phyloP scores from a whole-genome alignment of 2,888 invertebrate species.

The Pelosia muscerda region DNA sequence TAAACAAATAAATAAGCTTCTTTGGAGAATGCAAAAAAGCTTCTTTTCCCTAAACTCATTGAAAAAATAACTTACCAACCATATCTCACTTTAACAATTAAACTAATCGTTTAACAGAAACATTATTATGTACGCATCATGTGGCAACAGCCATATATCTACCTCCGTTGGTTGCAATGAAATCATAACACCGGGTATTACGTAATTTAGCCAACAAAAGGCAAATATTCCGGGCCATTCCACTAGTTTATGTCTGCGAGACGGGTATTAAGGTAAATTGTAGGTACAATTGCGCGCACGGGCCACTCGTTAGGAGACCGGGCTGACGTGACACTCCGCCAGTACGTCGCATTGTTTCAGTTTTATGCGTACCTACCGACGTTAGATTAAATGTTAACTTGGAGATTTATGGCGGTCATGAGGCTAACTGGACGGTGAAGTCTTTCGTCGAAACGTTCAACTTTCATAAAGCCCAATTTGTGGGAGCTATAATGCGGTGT shows the following conservation, averaged over 20 bases:
- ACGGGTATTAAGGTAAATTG: conserved; percentile 84
- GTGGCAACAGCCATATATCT: conserved; percentile 53
- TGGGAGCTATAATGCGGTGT: conserved; percentile 78
- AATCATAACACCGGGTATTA: conserved; percentile 77
- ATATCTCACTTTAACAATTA: conserved; percentile 44
- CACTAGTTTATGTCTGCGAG: conserved; percentile 80
- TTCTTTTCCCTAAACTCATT: neutral
- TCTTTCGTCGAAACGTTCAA: conserved; percentile 82
- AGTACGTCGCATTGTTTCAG: conserved; percentile 83
- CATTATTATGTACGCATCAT: conserved; percentile 51
- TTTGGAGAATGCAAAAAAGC: too few relatives aligned
- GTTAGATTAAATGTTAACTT: conserved; percentile 81
- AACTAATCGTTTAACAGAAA: conserved; percentile 49
- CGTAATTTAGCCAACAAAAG: conserved; percentile 81
- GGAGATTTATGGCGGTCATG: conserved; percentile 81
- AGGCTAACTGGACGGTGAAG: conserved; percentile 72
- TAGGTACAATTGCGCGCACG: conserved; percentile 82
- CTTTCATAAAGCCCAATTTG: conserved; percentile 84
- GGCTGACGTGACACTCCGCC: conserved; percentile 74
- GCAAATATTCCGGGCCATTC: conserved; percentile 77
- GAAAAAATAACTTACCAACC: neutral
- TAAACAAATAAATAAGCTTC: too few relatives aligned
- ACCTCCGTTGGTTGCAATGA: conserved; percentile 65
- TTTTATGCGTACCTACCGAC: conserved; percentile 80
- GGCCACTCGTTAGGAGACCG: conserved; percentile 80